Evolutionary conservation across 2,888 invertebrate species (phyloP).

Genomic region (Catocala nupta): DNA sequence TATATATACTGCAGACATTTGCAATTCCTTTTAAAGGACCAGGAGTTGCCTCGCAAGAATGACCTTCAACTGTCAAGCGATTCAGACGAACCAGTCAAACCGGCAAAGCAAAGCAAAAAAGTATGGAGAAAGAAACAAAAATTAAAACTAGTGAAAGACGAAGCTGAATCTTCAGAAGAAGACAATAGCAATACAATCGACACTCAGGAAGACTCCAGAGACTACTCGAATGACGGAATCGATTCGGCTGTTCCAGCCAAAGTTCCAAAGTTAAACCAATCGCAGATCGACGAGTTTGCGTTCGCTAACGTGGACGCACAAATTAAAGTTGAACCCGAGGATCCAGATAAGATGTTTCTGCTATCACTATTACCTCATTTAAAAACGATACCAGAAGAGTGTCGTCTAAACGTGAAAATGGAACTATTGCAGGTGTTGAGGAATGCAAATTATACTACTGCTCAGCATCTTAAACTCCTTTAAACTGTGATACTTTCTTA

Average conservation of each 20-base stretch:
- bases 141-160: constrained; percentile 62
- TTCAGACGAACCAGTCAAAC: constrained; percentile 56
- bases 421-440: constrained; percentile 79
- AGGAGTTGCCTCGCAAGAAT: constrained; percentile 45
- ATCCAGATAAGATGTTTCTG: constrained; percentile 77
- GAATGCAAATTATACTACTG: constrained; percentile 68
- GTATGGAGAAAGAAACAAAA: constrained; percentile 68
- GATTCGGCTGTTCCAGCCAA: constrained; percentile 47
- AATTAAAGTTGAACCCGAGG: constrained; percentile 64
- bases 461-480: constrained; percentile 59
- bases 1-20: constrained; percentile 75
- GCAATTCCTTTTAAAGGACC: constrained; percentile 72
- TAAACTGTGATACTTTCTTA: constrained; percentile 24
- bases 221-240: constrained; percentile 53
- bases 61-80: constrained; percentile 58
- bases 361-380: constrained; percentile 78
- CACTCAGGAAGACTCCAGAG: constrained; percentile 53
- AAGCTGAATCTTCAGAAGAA: constrained; percentile 65
- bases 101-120: constrained; percentile 39
- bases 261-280: constrained; percentile 40
- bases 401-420: constrained; percentile 76
- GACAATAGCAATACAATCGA: constrained; percentile 57
- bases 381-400: constrained; percentile 75
- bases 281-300: constrained; percentile 65
- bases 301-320: constrained; percentile 75